Evolutionary conservation across 1,140 invertebrate genomes (phyloP).

Genomic region (Polyergus mexicanus): DNA sequence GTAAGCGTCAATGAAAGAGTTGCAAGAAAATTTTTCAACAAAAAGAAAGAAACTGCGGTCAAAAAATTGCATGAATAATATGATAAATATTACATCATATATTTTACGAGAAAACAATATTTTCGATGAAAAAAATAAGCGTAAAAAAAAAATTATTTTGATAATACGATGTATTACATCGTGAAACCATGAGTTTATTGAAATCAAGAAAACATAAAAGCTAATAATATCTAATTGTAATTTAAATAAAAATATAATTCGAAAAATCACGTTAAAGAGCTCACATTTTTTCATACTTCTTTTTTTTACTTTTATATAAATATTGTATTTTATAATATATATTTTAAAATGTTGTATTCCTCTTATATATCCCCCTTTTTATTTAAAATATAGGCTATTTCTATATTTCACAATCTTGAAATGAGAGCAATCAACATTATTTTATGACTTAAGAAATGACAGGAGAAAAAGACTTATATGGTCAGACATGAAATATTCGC

Average conservation of each 20-base stretch:
- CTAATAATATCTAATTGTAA: too few relatives aligned
- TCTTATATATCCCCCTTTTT: not conserved
- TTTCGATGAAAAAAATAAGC: not conserved
- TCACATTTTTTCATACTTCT: too few relatives aligned
- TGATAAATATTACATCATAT: not conserved
- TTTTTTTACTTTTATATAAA: not conserved
- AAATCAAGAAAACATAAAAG: too few relatives aligned
- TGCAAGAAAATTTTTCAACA: conserved; percentile 17
- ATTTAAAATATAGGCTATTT: not conserved
- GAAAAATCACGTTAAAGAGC: too few relatives aligned
- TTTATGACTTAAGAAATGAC: not conserved
- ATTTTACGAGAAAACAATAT: not conserved
- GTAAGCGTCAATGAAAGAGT: conserved; percentile 27
- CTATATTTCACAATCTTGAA: not conserved
- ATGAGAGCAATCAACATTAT: not conserved
- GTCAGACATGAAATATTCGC: not conserved
- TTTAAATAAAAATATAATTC: too few relatives aligned
- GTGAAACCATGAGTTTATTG: too few relatives aligned
- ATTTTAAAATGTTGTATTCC: not conserved
- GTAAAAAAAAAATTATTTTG: not conserved
- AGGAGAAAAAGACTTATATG: not conserved
- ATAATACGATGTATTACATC: not conserved
- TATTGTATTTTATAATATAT: conserved; percentile 19
- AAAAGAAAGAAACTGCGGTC: not conserved
- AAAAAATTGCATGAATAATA: conserved; percentile 2